Percentiles rank a stretch among this genome's conserved stretches.
phyloP scores from a whole-genome alignment of 2,888 invertebrate species.

The Synanthedon formicaeformis region DNA sequence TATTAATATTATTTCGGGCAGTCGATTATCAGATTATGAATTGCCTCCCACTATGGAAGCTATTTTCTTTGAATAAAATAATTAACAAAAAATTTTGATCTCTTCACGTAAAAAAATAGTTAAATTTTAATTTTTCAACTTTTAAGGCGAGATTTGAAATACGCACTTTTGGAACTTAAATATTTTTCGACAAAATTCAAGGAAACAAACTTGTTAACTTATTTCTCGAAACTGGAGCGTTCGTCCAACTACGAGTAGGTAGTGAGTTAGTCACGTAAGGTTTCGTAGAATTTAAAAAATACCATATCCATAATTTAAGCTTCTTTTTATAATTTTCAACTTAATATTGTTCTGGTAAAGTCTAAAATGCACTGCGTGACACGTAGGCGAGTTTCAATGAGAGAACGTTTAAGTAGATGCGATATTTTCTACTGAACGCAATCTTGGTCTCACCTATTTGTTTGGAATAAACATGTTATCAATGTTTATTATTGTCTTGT shows the following conservation, averaged over 20 bases:
- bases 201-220: no score
- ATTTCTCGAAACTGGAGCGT: neutral
- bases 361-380: neutral
- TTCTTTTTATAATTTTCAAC: neutral
- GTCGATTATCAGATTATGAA: no score
- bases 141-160: no score
- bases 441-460: neutral
- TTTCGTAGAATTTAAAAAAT: neutral
- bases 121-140: no score
- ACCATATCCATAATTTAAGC: neutral
- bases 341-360: neutral
- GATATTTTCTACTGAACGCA: neutral
- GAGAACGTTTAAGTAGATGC: neutral
- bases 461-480: neutral
- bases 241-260: neutral
- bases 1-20: no score
- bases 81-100: no score
- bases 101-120: no score
- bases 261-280: no score
- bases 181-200: no score
- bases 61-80: no score
- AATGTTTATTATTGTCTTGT: neutral
- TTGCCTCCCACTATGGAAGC: no score
- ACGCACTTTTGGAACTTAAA: no score
- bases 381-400: neutral